phyloP scores from a whole-genome alignment of 2,888 invertebrate genomes.

The Eupithecia tripunctaria region DNA sequence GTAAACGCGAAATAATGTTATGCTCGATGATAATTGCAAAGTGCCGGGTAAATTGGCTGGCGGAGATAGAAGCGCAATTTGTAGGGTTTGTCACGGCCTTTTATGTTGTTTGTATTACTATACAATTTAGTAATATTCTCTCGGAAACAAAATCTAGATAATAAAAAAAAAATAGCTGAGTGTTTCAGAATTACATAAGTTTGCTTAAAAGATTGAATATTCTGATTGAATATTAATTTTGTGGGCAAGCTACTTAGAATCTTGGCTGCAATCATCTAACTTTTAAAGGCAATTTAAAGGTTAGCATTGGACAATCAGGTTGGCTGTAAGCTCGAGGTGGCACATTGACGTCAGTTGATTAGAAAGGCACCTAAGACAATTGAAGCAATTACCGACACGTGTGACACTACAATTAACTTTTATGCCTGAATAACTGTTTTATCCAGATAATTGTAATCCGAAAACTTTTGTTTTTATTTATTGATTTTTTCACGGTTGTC shows the following conservation, averaged over 20 bases:
- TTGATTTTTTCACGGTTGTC: constrained; percentile 49
- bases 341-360: constrained; percentile 15
- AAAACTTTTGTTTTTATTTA: constrained; percentile 46
- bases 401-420: constrained; percentile 45
- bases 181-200: background rate
- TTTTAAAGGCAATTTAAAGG: background rate
- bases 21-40: constrained; percentile 69
- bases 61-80: constrained; percentile 10
- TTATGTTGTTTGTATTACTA: background rate
- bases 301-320: background rate
- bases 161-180: background rate
- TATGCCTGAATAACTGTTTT: constrained; percentile 46
- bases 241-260: background rate
- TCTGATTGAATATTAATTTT: background rate
- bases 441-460: constrained; percentile 45
- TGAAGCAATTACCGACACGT: constrained; percentile 35
- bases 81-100: background rate
- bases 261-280: background rate
- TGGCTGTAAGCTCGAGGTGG: background rate
- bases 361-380: constrained; percentile 31
- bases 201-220: background rate
- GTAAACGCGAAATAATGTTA: constrained; percentile 79
- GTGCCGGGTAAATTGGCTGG: constrained; percentile 39
- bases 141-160: background rate
- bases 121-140: background rate